A percentile compares a stretch with the other conserved stretches of the same genome.
Conservation (phyloP, 2,888 invertebrate genomes). For the Diploptera punctata region DNA sequence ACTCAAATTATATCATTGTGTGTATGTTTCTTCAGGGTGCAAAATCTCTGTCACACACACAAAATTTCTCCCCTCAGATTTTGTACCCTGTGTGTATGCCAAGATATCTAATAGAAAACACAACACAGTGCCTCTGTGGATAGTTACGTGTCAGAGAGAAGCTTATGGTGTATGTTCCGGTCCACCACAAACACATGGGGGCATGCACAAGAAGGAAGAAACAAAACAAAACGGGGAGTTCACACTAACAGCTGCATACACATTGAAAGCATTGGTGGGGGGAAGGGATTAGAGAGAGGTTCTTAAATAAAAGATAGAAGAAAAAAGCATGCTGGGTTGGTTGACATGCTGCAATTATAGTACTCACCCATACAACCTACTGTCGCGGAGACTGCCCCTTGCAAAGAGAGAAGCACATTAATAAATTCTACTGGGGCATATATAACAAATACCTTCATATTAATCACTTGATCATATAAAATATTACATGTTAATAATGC, state of each 20-base stretch:
- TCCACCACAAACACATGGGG: constrained; percentile 36
- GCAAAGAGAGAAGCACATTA: constrained; percentile 37
- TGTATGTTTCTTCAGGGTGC: too few relatives aligned
- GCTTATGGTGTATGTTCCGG: constrained; percentile 23
- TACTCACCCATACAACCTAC: constrained; percentile 85
- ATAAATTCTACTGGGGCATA: not conserved
- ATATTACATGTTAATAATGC: too few relatives aligned
- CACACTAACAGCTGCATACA: constrained; percentile 14
- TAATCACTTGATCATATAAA: too few relatives aligned
- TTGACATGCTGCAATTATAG: constrained; percentile 9
- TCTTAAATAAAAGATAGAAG: constrained; percentile 7
- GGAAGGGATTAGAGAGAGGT: not conserved
- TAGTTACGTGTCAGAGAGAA: not conserved
- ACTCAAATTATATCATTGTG: too few relatives aligned
- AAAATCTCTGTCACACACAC: too few relatives aligned
- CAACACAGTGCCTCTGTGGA: too few relatives aligned
- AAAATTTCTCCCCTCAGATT: too few relatives aligned
- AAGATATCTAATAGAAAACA: too few relatives aligned
- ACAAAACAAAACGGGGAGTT: not conserved
- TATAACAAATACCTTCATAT: too few relatives aligned
- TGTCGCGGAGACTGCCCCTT: constrained; percentile 90
- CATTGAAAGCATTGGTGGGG: constrained; percentile 17
- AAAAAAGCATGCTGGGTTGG: constrained; percentile 4
- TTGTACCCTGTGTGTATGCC: too few relatives aligned
- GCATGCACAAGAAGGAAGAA: constrained; percentile 22